phyloP scores from a whole-genome alignment of 2,797 vertebrate genomes.

The Anabas testudineus region DNA sequence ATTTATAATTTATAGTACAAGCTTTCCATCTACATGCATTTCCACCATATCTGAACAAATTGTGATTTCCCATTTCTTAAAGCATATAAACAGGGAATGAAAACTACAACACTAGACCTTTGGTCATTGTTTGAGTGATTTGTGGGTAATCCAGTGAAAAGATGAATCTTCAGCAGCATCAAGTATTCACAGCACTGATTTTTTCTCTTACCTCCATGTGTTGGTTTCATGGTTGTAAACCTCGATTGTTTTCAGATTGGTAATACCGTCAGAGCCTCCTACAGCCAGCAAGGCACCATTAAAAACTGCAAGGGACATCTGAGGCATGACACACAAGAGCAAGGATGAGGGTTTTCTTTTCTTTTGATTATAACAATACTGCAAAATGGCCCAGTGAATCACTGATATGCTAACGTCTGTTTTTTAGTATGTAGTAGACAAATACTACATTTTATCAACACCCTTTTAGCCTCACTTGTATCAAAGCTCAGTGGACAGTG shows the following conservation, averaged over 20 bases:
- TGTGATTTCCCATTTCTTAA: not conserved
- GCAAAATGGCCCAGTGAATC: too few species aligned
- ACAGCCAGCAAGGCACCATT: slow-evolving; percentile 73
- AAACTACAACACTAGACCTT: too few species aligned
- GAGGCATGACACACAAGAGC: not conserved
- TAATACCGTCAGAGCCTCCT: slow-evolving; percentile 75
- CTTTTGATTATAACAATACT: too few species aligned
- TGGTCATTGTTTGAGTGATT: not conserved
- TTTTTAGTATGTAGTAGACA: too few species aligned
- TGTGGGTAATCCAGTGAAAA: not conserved
- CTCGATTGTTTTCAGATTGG: slow-evolving; percentile 76
- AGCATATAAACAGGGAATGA: not conserved
- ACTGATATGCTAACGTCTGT: too few species aligned
- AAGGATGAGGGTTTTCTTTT: not conserved
- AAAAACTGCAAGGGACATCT: slow-evolving; percentile 77
- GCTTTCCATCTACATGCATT: not conserved
- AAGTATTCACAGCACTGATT: not conserved
- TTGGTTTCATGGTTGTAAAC: slow-evolving; percentile 76
- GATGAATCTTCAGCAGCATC: not conserved
- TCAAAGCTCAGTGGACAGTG: too few species aligned
- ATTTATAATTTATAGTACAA: not conserved
- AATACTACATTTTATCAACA: too few species aligned
- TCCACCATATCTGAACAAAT: not conserved
- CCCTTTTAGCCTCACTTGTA: too few species aligned
- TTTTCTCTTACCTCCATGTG: slow-evolving; percentile 72